Evolutionary conservation across 1,140 invertebrate species (phyloP), one percentile per base, ranked within the genome.

Genomic region (Drosophila gunungcola): DNA sequence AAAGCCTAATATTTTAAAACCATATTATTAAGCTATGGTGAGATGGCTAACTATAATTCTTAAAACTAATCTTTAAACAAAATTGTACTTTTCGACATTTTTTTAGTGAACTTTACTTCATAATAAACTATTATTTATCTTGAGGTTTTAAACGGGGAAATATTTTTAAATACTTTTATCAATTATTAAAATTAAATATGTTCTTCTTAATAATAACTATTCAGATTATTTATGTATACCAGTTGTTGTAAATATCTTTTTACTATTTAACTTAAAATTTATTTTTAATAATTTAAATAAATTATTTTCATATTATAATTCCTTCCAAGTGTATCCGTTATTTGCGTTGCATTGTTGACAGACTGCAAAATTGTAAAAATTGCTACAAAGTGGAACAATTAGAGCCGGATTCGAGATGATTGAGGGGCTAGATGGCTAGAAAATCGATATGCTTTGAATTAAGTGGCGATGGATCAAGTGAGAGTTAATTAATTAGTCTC

Each of bases 401-500:
- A 53, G 53, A 89, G 73, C 84, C 84, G 84, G 84, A 89, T 64
- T 89, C 62, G 55, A 80, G 73, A 68, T 64, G 53, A 58, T 43
- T 62, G 61, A 65, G 32, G 32, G 60, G 41, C 43, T 62, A 45
- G 38, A 46, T 65, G 38, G 46, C 4, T 65, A 41, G 72, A 42
- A 62, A 69, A 77, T 45, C 49, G 65, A 58, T 57, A 48, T 43
- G 57, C 25, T 60, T 73, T 72, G 27, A 82, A 83, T 82, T 76
- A 79, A 68, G 21, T 45, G 60, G 16, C 54, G 36, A 41, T 11
- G 32, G 63, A 78, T 86, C 56, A 89, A 88, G 84, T 89, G 83
- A 88, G 83, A 88, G 83, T 88, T 89, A 68, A 89, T 89, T 89
- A 88, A 88, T 88, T 88, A 83, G 64, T 49, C 49, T 42, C 21